Percentiles rank a stretch among this genome's conserved stretches.
These are phyloP conservation scores for Acanthochromis polyacanthus DNA, from an alignment of 2,113 vertebrate genomes.

Conservation along the genomic window DNA sequence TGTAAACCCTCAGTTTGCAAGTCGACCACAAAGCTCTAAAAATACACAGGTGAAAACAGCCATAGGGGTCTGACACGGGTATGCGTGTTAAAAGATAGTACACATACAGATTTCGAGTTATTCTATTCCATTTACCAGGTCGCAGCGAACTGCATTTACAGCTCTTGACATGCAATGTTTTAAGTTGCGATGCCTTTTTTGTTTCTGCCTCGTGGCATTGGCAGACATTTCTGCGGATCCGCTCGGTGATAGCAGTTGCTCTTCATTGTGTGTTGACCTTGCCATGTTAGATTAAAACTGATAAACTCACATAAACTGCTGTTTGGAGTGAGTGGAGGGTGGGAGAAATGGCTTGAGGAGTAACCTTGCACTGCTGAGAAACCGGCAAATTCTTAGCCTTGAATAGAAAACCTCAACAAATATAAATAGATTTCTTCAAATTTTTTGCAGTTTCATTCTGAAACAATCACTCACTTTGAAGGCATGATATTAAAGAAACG, in stretches of 20 bases:
- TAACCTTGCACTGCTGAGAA: constrained; percentile 26
- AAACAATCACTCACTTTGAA: neutral
- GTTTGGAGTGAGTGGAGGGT: constrained; percentile 40
- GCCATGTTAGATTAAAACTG: constrained; percentile 51
- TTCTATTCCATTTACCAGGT: neutral
- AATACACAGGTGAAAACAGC: constrained; percentile 25
- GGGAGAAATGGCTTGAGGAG: constrained; percentile 25
- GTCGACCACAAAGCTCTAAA: constrained; percentile 5
- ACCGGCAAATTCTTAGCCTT: neutral
- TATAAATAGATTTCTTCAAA: neutral
- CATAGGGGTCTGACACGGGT: neutral
- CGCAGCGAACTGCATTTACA: neutral
- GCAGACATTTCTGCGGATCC: constrained; percentile 43
- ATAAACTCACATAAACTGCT: constrained; percentile 44
- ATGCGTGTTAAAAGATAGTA: neutral
- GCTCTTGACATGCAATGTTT: constrained; percentile 12
- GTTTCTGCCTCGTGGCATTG: constrained; percentile 30
- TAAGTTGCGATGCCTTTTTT: constrained; percentile 30
- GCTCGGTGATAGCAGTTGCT: constrained; percentile 37
- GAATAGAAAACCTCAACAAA: neutral
- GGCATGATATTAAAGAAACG: neutral
- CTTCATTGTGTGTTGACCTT: constrained; percentile 62
- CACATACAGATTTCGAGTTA: neutral
- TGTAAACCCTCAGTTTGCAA: neutral
- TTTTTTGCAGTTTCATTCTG: neutral